Evolutionary conservation across 2,797 vertebrate genomes (phyloP).

Genomic region (Artibeus jamaicensis): DNA sequence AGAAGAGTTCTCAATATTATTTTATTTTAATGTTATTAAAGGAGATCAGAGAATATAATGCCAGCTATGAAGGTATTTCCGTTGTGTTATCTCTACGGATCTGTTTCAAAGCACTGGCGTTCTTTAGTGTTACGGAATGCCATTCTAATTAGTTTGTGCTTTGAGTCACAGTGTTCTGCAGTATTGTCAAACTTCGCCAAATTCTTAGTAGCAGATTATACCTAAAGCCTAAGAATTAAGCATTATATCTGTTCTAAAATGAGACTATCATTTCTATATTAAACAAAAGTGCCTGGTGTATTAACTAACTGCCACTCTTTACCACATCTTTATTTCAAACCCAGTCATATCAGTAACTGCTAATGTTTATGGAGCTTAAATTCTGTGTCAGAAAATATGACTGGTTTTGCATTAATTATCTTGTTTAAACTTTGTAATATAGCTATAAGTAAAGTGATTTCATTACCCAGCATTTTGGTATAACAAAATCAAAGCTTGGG

Average conservation of each 20-base stretch:
- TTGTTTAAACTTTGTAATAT: slow-evolving; percentile 2
- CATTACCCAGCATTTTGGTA: background rate
- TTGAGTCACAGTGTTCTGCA: background rate
- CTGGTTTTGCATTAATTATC: background rate
- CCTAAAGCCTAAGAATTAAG: background rate
- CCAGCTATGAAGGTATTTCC: background rate
- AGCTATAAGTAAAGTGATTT: background rate
- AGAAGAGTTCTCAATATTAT: background rate
- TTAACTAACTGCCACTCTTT: background rate
- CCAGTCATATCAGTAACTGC: background rate
- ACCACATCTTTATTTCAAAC: background rate
- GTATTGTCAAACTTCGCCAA: background rate
- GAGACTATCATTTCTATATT: background rate
- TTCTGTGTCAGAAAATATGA: background rate
- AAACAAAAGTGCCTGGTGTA: background rate
- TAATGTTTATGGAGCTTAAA: background rate
- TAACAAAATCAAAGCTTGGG: background rate
- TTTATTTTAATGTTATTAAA: slow-evolving; percentile 3
- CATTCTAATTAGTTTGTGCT: background rate
- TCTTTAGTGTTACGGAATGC: background rate
- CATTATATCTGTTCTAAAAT: background rate
- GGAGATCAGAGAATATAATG: background rate
- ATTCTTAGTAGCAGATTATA: background rate
- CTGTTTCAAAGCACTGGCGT: background rate
- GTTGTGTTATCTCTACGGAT: background rate